Evolutionary conservation across 2,888 invertebrate genomes (phyloP).

Genomic region (Crioceris asparagi): DNA sequence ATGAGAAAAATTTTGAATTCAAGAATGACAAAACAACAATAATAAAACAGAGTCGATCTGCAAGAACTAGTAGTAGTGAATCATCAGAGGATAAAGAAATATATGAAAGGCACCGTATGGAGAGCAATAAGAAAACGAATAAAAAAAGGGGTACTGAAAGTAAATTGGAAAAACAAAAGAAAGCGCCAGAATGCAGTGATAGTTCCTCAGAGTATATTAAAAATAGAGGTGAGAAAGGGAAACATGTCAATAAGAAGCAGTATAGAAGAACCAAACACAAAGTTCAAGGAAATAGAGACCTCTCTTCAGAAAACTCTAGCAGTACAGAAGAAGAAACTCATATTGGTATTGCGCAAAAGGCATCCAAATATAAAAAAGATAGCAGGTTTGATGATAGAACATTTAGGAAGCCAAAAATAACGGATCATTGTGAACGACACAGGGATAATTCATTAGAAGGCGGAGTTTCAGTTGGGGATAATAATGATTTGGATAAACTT

Average conservation of each 20-base stretch:
- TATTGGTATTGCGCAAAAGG: background rate
- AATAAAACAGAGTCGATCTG: background rate
- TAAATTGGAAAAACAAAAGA: slow-evolving; percentile 12
- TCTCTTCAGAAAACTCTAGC: slow-evolving; percentile 8
- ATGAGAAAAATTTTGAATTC: background rate
- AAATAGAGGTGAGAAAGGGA: too few relatives aligned
- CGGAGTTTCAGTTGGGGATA: slow-evolving; percentile 3
- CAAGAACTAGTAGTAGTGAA: slow-evolving; percentile 6
- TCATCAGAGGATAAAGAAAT: slow-evolving; percentile 16
- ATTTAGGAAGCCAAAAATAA: background rate
- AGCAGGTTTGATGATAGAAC: slow-evolving; percentile 5
- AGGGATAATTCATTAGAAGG: slow-evolving; percentile 2
- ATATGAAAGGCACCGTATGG: slow-evolving; percentile 5
- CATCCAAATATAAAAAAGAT: background rate
- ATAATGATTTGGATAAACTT: slow-evolving; percentile 14
- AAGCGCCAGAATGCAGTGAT: too few relatives aligned
- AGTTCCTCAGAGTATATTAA: too few relatives aligned
- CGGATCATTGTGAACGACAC: background rate
- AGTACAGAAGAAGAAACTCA: background rate
- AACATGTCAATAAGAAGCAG: slow-evolving; percentile 3
- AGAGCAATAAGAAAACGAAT: slow-evolving; percentile 17
- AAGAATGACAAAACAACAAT: background rate
- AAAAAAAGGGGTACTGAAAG: slow-evolving; percentile 5
- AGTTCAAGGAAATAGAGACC: slow-evolving; percentile 6
- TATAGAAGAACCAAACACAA: slow-evolving; percentile 4